Conservation (phyloP, 2,888 invertebrate genomes). For the Scaptomyza cyrtandrae region DNA sequence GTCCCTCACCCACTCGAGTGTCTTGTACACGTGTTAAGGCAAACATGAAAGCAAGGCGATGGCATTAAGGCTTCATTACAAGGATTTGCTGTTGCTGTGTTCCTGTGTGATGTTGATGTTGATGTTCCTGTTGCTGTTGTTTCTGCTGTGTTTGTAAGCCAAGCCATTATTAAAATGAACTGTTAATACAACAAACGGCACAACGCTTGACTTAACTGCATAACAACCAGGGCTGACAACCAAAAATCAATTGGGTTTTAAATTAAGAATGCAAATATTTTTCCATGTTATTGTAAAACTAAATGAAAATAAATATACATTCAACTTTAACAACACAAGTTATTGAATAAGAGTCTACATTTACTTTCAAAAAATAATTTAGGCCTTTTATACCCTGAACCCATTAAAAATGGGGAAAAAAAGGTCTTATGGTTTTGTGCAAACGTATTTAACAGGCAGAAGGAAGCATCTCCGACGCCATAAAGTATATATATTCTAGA, state of each 20-base stretch:
- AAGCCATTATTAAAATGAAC: slow-evolving; percentile 73
- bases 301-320: too few species aligned
- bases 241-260: slow-evolving; percentile 45
- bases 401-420: too few species aligned
- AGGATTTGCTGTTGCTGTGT: slow-evolving; percentile 37
- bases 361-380: neutral
- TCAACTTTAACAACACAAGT: too few species aligned
- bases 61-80: slow-evolving; percentile 75
- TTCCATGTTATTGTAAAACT: too few species aligned
- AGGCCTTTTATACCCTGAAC: too few species aligned
- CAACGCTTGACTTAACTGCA: slow-evolving; percentile 61
- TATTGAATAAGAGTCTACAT: neutral
- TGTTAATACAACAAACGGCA: slow-evolving; percentile 68
- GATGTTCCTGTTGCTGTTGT: slow-evolving; percentile 27
- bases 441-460: too few species aligned
- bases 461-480: too few species aligned
- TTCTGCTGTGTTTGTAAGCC: slow-evolving; percentile 22
- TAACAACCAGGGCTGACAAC: slow-evolving; percentile 35
- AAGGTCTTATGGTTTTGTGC: too few species aligned
- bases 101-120: slow-evolving; percentile 3
- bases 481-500: too few species aligned
- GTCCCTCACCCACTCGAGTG: slow-evolving; percentile 1
- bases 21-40: slow-evolving; percentile 66
- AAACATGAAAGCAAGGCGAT: slow-evolving; percentile 63
- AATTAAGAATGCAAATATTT: slow-evolving; percentile 24